Base-by-base conservation (phyloP, 2,888 invertebrate species). In the Euspilapteryx auroguttella region DNA sequence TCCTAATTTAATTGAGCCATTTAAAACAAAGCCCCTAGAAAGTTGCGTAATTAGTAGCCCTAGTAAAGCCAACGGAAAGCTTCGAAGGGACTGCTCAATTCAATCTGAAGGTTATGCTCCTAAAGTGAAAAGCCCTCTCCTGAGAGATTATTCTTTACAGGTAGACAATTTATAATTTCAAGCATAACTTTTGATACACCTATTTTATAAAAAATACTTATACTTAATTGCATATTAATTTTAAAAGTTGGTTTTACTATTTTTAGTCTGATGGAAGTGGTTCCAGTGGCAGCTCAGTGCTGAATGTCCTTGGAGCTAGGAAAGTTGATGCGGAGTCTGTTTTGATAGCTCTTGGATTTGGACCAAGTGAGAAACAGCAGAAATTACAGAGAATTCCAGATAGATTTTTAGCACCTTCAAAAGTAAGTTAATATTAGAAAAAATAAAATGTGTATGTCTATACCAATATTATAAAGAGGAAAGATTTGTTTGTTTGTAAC, bases 251-350 rank as follows among this genome's bases (percentile, higher is more conserved):
- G n/a, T n/a, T n/a, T n/a, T n/a, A n/a, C n/a, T n/a, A n/a, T n/a
- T 47, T 47, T 3, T 45, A 75, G 75, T 75, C 75, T 25, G 75
- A 75, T 54, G 71, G 55, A 17, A 75, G 75, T 47, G 75, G 75
- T 15, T 75, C 75, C n/a, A 75, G 75, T 44, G 62, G 73, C 12
- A 89, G 89, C 46, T 90, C 90, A 80, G 87, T 92, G 20, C 85
- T 92, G 50, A 89, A 89, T 52, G 79, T 94, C 27, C 64, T 94
- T 42, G 90, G 92, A 42, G 81, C 89, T 11, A 79, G 94, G 21
- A 86, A 85, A 47, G 88, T 90, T 12, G 93, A 95, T 68, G 94
- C 94, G 0, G 94, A 94, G 54, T 89, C 90, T 30, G 85, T 95
- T 30, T 77, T 95, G 14, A 64, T 90, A 28, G 89, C 86, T 37